Percentiles rank a stretch among this genome's conserved stretches.
phyloP scores from a whole-genome alignment of 1,140 invertebrate species.

The Apis dorsata region DNA sequence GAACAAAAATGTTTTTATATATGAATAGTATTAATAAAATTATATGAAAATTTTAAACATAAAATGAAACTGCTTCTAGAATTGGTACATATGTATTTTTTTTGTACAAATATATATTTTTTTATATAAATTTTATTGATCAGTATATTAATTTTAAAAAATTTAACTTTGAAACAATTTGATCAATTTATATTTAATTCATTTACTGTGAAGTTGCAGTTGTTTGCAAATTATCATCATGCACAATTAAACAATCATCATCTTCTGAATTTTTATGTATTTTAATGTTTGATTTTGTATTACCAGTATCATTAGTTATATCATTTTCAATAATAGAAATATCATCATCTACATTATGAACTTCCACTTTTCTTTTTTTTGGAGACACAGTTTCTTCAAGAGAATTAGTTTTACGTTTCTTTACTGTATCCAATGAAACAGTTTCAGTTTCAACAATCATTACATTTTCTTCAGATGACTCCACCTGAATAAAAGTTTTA shows the following conservation, averaged over 20 bases:
- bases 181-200: neutral
- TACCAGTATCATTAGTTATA: conserved; percentile 48
- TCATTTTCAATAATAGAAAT: conserved; percentile 77
- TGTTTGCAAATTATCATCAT: conserved; percentile 34
- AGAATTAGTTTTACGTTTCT: conserved; percentile 55
- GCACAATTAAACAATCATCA: conserved; percentile 55
- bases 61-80: conserved; percentile 7
- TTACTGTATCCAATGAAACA: conserved; percentile 4
- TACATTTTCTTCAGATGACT: conserved; percentile 53
- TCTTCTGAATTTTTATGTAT: conserved; percentile 45
- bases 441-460: conserved; percentile 62
- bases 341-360: conserved; percentile 70
- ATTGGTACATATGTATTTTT: conserved; percentile 6
- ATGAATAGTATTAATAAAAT: conserved; percentile 14
- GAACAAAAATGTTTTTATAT: conserved; percentile 11
- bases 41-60: conserved; percentile 2
- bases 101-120: neutral
- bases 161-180: neutral
- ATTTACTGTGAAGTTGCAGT: neutral
- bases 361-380: conserved; percentile 72
- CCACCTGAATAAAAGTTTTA: conserved; percentile 26
- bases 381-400: conserved; percentile 37
- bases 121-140: neutral
- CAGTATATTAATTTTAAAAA: neutral
- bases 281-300: conserved; percentile 10